Evolutionary conservation across 2,888 invertebrate species (phyloP), one percentile per base, ranked within the genome.

Genomic region (Pachycephus smyrnensis): DNA sequence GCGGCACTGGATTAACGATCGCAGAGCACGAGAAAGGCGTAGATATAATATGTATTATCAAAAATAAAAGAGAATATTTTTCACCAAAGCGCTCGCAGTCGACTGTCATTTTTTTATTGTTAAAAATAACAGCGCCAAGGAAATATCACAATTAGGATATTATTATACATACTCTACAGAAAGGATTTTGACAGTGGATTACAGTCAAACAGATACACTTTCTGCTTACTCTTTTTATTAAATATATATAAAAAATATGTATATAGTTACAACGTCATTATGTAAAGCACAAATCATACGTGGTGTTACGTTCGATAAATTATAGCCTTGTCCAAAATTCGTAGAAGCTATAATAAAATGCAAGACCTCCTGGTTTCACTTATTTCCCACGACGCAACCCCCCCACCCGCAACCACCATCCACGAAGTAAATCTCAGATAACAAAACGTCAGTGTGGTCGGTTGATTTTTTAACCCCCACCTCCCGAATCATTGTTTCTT

Each of bases 211-310:
- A 32, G 4, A 69, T 32, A 12, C 15, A 31, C 69, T 12, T 69
- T 30, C 3, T 84, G 82, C 83, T 82, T 82, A 83, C 84, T 83
- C 83, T 87, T 88, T 90, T 91, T 90, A 91, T 91, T 91, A 91
- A 90, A 91, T 90, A 90, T 89, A 89, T 91, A 90, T 90, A 90
- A 90, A 91, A 91, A 91, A 91, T 91, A 90, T 90, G 89, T 91
- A 86, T 91, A 90, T 90, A 88, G 86, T 89, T 89, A 90, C 88
- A 90, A 81, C 86, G 87, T 89, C 84, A 84, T 87, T 40, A 84
- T 87, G 86, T 89, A 89, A 90, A 91, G 87, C 87, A 86, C 86
- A 89, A 89, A 88, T 87, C 83, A 88, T 87, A 86, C 82, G 84
- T 84, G 77, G 81, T 80, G 77, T 80, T 71, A 73, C 73, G 37